Base-by-base conservation (phyloP, 2,888 invertebrate genomes). In the Dolomedes plantarius region DNA sequence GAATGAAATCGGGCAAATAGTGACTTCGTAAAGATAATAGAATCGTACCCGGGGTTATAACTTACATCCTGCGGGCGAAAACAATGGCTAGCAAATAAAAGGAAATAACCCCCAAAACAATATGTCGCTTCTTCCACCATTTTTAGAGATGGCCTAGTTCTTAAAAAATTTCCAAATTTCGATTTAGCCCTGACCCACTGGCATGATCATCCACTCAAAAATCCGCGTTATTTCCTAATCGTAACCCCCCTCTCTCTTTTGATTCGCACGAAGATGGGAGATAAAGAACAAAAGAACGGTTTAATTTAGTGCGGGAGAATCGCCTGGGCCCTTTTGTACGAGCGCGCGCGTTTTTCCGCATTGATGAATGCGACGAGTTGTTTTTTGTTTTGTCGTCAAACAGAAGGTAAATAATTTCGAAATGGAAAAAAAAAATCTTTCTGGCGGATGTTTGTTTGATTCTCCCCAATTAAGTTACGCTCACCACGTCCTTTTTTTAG, bases 151-250 rank as follows among this genome's bases (percentile, higher is more conserved):
- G 72, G 73, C 77, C 83, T 73, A 72, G 27, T 85, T 77, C 72
- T 77, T 77, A 77, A 85, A 76, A 56, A 23, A 41, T 85, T 75
- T 71, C 83, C 28, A 85, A 77, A 73, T 77, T 73, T 56, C 16
- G 31, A 27, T 36, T 50, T 77, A 85, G 77, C 83, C 83, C 50
- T 85, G 83, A 85, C 83, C 83, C 77, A 85, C 67, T 85, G 76
- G 65, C 83, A 65, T 67, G 36, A 9, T 41, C 77, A 77, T 75
- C 68, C 83, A 78, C 74, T 41, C 77, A 85, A 71, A 77, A 85
- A 85, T 85, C 83, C 83, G n/a, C 69, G 76, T 32, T 41, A 67
- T 77, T 85, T 85, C 73, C 29, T 62, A 83, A 83, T 69, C 56
- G 11, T 23, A 19, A 19, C 56, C 56, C 56, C 65, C 50, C 69